Percentiles rank a stretch among this genome's conserved stretches.
Conservation (phyloP, 2,888 invertebrate species). For the Dynastes hyllus region DNA sequence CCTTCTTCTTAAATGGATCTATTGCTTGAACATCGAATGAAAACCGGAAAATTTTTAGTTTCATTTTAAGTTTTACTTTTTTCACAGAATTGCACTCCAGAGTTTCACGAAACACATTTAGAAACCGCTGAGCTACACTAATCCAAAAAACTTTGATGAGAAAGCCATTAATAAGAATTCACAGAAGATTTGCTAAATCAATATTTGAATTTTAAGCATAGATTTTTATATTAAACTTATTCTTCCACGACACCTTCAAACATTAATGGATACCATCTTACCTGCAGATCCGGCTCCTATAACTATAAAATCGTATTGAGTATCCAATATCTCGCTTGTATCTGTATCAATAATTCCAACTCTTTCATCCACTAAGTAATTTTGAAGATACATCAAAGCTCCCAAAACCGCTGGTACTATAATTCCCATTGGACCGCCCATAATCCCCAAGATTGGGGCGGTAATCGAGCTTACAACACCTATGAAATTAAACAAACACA, state of each 20-base stretch:
- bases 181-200: too few relatives aligned
- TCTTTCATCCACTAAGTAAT: conserved; percentile 88
- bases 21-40: too few relatives aligned
- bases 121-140: too few relatives aligned
- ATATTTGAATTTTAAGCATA: too few relatives aligned
- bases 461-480: conserved; percentile 78
- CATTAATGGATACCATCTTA: conserved; percentile 59
- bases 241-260: conserved; percentile 48
- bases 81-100: too few relatives aligned
- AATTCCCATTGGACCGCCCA: conserved; percentile 82
- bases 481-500: conserved; percentile 36
- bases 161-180: too few relatives aligned
- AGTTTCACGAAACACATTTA: too few relatives aligned
- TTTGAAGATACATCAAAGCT: conserved; percentile 90
- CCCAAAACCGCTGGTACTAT: conserved; percentile 90
- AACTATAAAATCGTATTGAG: conserved; percentile 88
- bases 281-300: conserved; percentile 93
- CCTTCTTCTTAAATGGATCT: too few relatives aligned
- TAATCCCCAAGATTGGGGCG: conserved; percentile 80
- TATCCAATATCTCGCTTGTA: conserved; percentile 75
- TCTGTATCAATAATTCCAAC: conserved; percentile 83
- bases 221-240: too few relatives aligned
- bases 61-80: too few relatives aligned
- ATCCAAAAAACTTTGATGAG: too few relatives aligned
- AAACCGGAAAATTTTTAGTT: too few relatives aligned